phyloP scores from a whole-genome alignment of 92 coral and sea anemone species.

The Anthopleura xanthogrammica region DNA sequence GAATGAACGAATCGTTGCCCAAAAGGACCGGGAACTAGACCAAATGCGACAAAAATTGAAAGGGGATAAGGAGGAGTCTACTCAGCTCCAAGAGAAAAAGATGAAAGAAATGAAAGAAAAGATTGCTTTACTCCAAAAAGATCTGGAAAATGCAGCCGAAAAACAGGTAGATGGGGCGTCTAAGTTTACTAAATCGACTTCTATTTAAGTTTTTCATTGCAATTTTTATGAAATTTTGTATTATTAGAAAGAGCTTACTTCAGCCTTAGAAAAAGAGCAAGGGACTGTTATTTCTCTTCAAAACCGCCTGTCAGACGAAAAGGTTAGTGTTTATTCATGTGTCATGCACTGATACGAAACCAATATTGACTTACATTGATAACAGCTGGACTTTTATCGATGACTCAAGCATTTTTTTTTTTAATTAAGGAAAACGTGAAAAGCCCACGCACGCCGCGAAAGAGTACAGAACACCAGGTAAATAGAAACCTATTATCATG shows the following conservation, averaged over 20 bases:
- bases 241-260: conserved; percentile 19
- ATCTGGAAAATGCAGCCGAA: conserved; percentile 18
- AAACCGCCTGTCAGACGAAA: conserved; percentile 24
- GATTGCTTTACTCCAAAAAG: conserved; percentile 17
- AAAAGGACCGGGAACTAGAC: conserved; percentile 87
- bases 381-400: background rate
- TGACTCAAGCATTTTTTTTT: background rate
- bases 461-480: conserved; percentile 4
- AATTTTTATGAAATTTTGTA: background rate
- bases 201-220: background rate
- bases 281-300: conserved; percentile 28
- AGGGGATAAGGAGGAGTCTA: conserved; percentile 31
- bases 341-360: background rate
- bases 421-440: background rate
- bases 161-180: conserved; percentile 19
- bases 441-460: background rate
- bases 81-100: conserved; percentile 32
- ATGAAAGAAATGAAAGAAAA: conserved; percentile 27
- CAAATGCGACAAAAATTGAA: conserved; percentile 56
- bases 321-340: background rate
- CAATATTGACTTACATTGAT: background rate
- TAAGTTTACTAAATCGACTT: background rate
- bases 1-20: conserved; percentile 95
- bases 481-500: background rate
- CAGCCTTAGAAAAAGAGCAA: conserved; percentile 39